Evolutionary conservation across 1,140 invertebrate genomes (phyloP), one percentile per base, ranked within the genome.

Genomic region (Elymnias hypermnestra): DNA sequence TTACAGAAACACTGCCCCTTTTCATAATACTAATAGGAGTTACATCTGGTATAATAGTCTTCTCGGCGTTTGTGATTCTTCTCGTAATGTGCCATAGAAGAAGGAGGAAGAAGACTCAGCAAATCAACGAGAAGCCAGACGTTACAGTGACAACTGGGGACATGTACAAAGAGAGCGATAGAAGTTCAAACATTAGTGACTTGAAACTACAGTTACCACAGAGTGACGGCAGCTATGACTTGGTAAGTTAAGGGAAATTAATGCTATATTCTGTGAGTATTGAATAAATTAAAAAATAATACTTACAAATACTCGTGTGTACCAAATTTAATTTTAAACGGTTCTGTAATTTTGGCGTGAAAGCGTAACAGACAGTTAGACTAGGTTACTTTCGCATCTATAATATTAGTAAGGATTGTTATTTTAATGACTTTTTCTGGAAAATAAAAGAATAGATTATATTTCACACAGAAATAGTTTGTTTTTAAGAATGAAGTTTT

Each of bases 121-220:
- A 71, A 40, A 65, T 79, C 13, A 74, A 61, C 12, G 74, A 85
- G 52, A 85, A 85, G 35, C 78, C 81, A 15, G 81, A 84, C 21
- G 81, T 84, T 0, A 84, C 77, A 0, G 81, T 81, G 0, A 76
- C 74, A 4, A 69, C 72, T 0, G 56, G 69, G 9, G 77, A 82
- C 26, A 69, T 76, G 58, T 94, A 93, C 63, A 94, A 94, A 60
- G 94, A 95, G 61, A 94, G 93, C 29, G 95, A 97, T 61, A 89
- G 93, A 42, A 95, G 93, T 63, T 97, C 95, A 15, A 95, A 96
- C 72, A 92, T 97, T 47, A 96, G 94, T 43, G 95, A 97, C 78
- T 85, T 97, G 63, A 97, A 97, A 83, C 89, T 96, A 37, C 89
- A 97, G 85, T 89, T 97, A 41, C 89, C 94, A 44, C 93, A 95